These are phyloP conservation scores for Agapornis roseicollis DNA, from an alignment of 2,113 vertebrate genomes.

Conservation along the genomic window DNA sequence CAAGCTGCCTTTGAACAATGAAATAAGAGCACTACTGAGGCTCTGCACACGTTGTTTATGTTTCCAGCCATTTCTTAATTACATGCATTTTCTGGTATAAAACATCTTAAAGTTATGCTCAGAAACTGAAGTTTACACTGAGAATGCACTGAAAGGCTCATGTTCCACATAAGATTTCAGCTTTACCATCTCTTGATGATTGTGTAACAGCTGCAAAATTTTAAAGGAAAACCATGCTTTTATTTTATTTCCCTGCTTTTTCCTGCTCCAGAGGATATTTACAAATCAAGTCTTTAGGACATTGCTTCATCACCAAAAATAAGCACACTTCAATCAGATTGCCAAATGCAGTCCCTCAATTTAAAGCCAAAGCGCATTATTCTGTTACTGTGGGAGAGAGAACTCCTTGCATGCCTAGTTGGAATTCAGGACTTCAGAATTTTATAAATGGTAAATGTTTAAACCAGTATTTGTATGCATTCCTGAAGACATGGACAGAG, in stretches of 20 bases:
- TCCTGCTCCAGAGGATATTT: not conserved
- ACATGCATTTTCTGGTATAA: not conserved
- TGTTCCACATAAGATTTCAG: not conserved
- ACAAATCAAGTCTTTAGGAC: not conserved
- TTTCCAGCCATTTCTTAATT: constrained; percentile 3
- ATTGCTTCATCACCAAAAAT: not conserved
- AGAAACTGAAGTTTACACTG: not conserved
- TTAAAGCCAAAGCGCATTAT: not conserved
- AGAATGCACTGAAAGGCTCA: not conserved
- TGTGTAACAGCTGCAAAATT: not conserved
- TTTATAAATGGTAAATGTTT: not conserved
- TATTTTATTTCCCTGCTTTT: not conserved
- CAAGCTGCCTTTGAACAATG: not conserved
- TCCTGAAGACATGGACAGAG: not conserved
- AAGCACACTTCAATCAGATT: not conserved
- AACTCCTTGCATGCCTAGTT: not conserved
- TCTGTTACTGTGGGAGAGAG: not conserved
- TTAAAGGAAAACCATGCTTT: not conserved
- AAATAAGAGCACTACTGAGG: not conserved
- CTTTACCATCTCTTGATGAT: not conserved
- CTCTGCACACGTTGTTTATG: not conserved
- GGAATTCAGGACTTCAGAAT: not conserved
- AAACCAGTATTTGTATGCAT: not conserved
- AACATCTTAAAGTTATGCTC: not conserved
- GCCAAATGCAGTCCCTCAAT: not conserved